These are phyloP conservation scores for Trichonephila inaurata DNA, from an alignment of 1,140 invertebrate genomes.

Conservation along the genomic window DNA sequence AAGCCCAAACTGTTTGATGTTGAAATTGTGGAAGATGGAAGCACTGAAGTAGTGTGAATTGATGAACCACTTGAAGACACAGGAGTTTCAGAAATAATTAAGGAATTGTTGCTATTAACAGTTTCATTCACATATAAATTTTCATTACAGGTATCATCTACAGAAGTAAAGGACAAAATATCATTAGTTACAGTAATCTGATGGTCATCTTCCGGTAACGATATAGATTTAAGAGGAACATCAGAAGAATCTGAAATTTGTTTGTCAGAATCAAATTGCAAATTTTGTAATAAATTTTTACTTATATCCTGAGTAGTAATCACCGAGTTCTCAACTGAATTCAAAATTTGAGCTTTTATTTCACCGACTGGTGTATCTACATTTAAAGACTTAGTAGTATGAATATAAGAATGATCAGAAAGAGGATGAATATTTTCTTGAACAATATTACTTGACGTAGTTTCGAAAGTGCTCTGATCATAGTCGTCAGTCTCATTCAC, in stretches of 20 bases:
- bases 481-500: constrained; percentile 80
- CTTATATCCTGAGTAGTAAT: neutral
- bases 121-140: neutral
- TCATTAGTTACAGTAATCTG: neutral
- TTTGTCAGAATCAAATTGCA: neutral
- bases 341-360: constrained; percentile 44
- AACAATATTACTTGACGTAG: constrained; percentile 76
- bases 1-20: neutral
- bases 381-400: constrained; percentile 18
- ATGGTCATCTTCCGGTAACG: neutral
- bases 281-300: constrained; percentile 32
- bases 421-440: constrained; percentile 69
- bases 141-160: constrained; percentile 5
- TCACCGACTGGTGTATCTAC: constrained; percentile 12
- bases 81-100: constrained; percentile 60
- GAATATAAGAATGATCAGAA: constrained; percentile 77
- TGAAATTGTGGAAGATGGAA: neutral
- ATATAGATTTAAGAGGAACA: neutral
- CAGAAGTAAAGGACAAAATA: neutral
- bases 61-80: constrained; percentile 1
- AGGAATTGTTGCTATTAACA: constrained; percentile 51
- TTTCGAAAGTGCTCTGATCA: constrained; percentile 66
- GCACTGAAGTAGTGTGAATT: neutral
- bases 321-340: constrained; percentile 48
- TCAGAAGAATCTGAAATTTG: neutral